phyloP scores from a whole-genome alignment of 2,888 invertebrate species.

The Tipula vernalis region DNA sequence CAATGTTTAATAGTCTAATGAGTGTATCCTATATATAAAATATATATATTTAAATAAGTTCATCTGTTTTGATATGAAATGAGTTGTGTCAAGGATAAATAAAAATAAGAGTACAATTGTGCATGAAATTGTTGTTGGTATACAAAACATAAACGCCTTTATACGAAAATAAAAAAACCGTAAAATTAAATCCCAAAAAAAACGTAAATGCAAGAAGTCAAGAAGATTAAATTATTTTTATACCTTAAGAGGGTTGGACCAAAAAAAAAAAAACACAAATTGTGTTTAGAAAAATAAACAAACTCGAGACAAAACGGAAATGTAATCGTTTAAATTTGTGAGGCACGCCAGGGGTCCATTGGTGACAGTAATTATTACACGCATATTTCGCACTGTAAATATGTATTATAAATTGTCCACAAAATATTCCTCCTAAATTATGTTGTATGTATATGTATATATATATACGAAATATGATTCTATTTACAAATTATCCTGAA shows the following conservation, averaged over 20 bases:
- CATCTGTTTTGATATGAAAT: not conserved
- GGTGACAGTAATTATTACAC: not conserved
- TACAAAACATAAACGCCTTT: not conserved
- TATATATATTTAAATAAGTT: not conserved
- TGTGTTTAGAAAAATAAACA: not conserved
- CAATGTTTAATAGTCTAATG: not conserved
- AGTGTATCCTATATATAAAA: not conserved
- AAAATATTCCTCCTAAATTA: not conserved
- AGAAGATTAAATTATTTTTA: not conserved
- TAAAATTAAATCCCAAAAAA: not conserved
- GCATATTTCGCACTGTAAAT: not conserved
- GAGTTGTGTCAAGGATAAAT: not conserved
- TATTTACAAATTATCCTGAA: not conserved
- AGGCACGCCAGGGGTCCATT: not conserved
- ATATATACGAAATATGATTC: not conserved
- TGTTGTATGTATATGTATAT: not conserved
- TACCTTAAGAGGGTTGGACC: constrained; percentile 4
- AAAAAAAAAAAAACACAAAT: not conserved
- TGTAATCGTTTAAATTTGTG: not conserved
- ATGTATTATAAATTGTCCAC: not conserved
- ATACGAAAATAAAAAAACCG: not conserved
- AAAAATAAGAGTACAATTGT: not conserved
- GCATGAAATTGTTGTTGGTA: not conserved
- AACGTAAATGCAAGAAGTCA: not conserved
- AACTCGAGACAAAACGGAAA: not conserved